Conservation (phyloP, 2,113 vertebrate genomes). For the Megatriorchis doriae region DNA sequence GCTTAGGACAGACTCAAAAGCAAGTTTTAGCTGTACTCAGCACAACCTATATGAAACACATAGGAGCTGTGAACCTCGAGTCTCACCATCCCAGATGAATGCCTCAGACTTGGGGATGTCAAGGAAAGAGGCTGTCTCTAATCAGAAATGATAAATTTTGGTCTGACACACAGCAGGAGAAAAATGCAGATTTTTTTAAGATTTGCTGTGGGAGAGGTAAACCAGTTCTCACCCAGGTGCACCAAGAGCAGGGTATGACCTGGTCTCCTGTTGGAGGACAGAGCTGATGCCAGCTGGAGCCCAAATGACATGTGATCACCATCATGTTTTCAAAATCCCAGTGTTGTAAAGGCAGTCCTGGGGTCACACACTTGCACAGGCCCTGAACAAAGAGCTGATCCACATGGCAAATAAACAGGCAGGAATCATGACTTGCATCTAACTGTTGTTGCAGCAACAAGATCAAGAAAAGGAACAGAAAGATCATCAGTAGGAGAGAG, state of each 20-base stretch:
- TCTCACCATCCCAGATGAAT: background rate
- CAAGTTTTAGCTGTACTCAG: background rate
- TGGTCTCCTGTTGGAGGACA: background rate
- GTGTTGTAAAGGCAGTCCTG: background rate
- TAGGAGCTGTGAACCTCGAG: background rate
- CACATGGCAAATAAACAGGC: background rate
- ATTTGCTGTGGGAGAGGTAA: background rate
- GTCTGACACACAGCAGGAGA: background rate
- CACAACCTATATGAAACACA: background rate
- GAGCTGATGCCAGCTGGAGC: background rate
- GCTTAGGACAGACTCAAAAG: background rate
- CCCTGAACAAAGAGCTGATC: background rate
- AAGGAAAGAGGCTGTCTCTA: background rate
- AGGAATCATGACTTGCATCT: background rate
- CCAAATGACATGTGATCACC: background rate
- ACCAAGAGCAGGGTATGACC: background rate
- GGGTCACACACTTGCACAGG: background rate
- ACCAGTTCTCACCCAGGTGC: background rate
- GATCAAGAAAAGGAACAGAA: background rate
- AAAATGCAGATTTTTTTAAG: background rate
- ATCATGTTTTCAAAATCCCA: background rate
- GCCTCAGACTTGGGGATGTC: background rate
- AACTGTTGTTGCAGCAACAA: background rate
- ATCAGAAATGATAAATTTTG: background rate
- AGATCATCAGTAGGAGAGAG: background rate